Percentiles rank a stretch among this genome's conserved stretches.
Conservation (phyloP, 2,797 vertebrate genomes). For the Pantherophis vulpinus region DNA sequence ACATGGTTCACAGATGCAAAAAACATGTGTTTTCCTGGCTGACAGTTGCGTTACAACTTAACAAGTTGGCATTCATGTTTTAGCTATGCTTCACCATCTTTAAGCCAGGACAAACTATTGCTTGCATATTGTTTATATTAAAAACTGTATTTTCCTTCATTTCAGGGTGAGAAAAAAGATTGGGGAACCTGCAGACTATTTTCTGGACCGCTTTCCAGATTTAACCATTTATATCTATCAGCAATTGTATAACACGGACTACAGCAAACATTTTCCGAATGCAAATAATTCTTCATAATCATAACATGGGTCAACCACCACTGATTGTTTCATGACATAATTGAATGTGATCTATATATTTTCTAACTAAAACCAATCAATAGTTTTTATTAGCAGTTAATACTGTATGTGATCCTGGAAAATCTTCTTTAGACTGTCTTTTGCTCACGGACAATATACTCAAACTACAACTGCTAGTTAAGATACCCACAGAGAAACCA, state of each 20-base stretch:
- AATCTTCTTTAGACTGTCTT: background rate
- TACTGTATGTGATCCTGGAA: background rate
- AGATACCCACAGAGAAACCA: background rate
- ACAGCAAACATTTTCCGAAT: constrained; percentile 35
- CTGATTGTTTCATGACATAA: background rate
- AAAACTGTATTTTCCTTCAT: constrained; percentile 46
- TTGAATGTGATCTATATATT: background rate
- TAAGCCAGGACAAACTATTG: background rate
- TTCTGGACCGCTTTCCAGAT: constrained; percentile 64
- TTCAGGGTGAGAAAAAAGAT: constrained; percentile 61
- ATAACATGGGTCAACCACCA: background rate
- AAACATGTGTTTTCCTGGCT: background rate
- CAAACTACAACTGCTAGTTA: background rate
- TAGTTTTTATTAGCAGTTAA: background rate
- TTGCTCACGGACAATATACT: background rate
- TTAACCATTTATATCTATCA: constrained; percentile 65
- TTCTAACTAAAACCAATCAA: background rate
- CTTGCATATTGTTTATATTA: background rate
- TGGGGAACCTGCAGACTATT: constrained; percentile 60
- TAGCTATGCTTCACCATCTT: background rate
- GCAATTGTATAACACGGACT: constrained; percentile 42
- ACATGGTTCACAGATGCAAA: background rate
- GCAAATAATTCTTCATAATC: constrained; percentile 10
- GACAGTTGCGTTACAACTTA: background rate
- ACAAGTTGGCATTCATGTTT: background rate